Evolutionary conservation across 2,888 invertebrate species (phyloP).

Genomic region (Acleris cristana): DNA sequence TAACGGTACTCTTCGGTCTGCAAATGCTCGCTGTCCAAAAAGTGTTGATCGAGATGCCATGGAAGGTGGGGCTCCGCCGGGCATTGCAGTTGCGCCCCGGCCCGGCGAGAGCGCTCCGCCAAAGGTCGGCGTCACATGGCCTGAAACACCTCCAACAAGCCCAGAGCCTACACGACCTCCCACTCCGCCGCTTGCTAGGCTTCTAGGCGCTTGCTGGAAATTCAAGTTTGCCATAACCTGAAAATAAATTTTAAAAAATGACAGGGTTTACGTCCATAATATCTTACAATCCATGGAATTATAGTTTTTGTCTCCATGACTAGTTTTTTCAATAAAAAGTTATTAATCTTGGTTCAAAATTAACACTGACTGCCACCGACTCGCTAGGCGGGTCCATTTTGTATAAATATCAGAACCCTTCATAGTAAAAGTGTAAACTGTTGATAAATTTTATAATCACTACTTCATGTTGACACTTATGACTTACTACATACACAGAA

Average conservation of each 20-base stretch:
- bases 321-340: too few species aligned
- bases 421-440: too few species aligned
- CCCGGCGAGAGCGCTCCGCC: conserved; percentile 79
- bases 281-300: too few species aligned
- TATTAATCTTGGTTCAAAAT: too few species aligned
- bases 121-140: conserved; percentile 82
- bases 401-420: too few species aligned
- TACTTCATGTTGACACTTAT: too few species aligned
- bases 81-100: conserved; percentile 73
- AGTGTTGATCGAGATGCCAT: conserved; percentile 86
- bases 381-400: too few species aligned
- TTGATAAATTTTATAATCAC: too few species aligned
- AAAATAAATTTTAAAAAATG: conserved; percentile 42
- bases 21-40: conserved; percentile 91
- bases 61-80: conserved; percentile 80
- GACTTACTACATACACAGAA: not conserved
- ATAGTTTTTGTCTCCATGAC: too few species aligned
- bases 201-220: conserved; percentile 94
- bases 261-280: too few species aligned
- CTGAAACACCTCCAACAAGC: conserved; percentile 89
- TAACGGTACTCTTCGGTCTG: conserved; percentile 89
- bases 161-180: conserved; percentile 85
- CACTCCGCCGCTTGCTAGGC: conserved; percentile 89
- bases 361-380: too few species aligned
- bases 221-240: conserved; percentile 97